phyloP scores from a whole-genome alignment of 2,888 invertebrate species.

The Hydrotaea cyrtoneurina region DNA sequence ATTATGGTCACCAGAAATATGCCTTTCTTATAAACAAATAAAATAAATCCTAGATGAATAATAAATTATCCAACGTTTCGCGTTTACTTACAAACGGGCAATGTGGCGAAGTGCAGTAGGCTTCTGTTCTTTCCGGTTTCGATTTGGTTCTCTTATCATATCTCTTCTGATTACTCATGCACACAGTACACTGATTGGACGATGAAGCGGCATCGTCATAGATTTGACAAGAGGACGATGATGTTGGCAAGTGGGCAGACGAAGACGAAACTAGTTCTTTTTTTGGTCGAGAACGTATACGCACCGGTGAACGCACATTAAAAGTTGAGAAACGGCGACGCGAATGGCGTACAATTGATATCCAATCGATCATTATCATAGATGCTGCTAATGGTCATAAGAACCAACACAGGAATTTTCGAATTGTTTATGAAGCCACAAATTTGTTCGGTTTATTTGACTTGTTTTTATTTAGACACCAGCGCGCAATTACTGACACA shows the following conservation, averaged over 20 bases:
- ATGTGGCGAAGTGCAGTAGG: conserved; percentile 58
- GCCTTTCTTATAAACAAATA: too few species aligned
- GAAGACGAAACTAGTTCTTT: conserved; percentile 75
- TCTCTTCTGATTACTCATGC: conserved; percentile 23
- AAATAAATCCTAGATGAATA: too few species aligned
- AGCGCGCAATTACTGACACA: background rate
- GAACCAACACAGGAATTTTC: too few species aligned
- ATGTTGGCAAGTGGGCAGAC: conserved; percentile 58
- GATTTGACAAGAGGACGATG: background rate
- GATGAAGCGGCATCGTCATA: background rate
- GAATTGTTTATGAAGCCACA: background rate
- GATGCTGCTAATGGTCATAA: background rate
- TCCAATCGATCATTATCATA: conserved; percentile 88
- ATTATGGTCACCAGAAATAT: too few species aligned
- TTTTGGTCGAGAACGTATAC: conserved; percentile 82
- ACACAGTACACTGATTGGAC: conserved; percentile 42
- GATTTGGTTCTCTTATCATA: conserved; percentile 14
- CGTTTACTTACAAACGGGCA: conserved; percentile 60
- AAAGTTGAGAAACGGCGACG: conserved; percentile 87
- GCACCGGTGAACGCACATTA: conserved; percentile 85
- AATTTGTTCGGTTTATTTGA: background rate
- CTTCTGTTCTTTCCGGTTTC: conserved; percentile 27
- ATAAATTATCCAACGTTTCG: background rate
- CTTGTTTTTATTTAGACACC: background rate
- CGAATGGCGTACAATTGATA: conserved; percentile 88